phyloP scores from a whole-genome alignment of 37 sponge, comb jelly and placozoan genomes.

The Oscarella lobularis region DNA sequence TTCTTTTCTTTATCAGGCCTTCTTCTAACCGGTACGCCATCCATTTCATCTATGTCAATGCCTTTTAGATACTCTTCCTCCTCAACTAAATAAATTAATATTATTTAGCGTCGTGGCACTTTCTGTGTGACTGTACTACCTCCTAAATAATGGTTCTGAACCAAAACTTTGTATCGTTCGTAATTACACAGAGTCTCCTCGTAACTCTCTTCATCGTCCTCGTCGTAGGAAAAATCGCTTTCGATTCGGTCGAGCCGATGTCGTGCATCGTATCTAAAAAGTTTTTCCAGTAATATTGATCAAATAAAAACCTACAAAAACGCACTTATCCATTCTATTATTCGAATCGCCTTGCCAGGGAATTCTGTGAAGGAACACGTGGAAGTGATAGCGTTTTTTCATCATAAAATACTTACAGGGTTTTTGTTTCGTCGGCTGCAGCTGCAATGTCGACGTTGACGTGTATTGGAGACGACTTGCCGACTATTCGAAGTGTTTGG shows the following conservation, averaged over 20 bases:
- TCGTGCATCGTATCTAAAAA: conserved; percentile 69
- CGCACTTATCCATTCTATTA: conserved; percentile 48
- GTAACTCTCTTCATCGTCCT: conserved; percentile 9
- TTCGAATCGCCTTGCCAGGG: conserved; percentile 72
- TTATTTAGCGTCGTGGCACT: neutral
- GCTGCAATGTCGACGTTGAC: conserved; percentile 28
- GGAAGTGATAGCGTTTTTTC: too few species aligned
- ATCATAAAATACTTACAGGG: too few species aligned
- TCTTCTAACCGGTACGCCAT: neutral
- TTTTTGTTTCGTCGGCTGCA: conserved; percentile 22
- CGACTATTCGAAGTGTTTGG: conserved; percentile 51
- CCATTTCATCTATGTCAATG: conserved; percentile 63
- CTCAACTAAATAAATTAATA: conserved; percentile 17
- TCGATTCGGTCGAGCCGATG: conserved; percentile 51
- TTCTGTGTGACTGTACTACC: conserved; percentile 8
- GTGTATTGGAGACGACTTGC: conserved; percentile 45
- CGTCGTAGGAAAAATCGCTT: neutral
- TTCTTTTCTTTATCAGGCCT: conserved; percentile 9
- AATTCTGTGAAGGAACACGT: too few species aligned
- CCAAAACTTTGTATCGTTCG: conserved; percentile 68
- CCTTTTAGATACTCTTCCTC: conserved; percentile 37
- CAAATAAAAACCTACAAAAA: conserved; percentile 4
- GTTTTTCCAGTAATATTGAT: neutral
- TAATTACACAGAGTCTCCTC: conserved; percentile 63
- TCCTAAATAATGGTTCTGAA: conserved; percentile 45